A percentile compares a stretch with the other conserved stretches of the same genome.
These are phyloP conservation scores for Ennomos erosarius DNA, from an alignment of 2,888 invertebrate genomes.

Conservation along the genomic window DNA sequence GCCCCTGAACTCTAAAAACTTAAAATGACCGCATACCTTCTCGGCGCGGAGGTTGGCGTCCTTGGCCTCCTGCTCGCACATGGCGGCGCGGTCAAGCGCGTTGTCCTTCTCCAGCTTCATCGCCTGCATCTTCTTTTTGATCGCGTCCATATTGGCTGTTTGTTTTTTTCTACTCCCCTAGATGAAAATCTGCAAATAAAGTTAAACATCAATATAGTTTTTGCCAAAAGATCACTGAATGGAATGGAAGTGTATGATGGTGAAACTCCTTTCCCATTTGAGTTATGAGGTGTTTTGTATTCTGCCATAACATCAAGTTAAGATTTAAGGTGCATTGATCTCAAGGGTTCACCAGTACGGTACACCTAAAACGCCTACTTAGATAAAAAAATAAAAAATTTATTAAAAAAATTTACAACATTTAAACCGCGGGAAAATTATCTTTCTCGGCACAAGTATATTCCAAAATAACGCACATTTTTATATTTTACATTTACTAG, in stretches of 20 bases:
- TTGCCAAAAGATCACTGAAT: too few relatives aligned
- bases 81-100: slow-evolving; percentile 98
- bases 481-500: not conserved
- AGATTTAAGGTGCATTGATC: slow-evolving; percentile 65
- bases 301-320: too few relatives aligned
- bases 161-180: slow-evolving; percentile 75
- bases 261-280: too few relatives aligned
- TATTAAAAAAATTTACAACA: too few relatives aligned
- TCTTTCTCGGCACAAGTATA: too few relatives aligned
- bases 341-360: slow-evolving; percentile 35
- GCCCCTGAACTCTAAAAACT: too few relatives aligned
- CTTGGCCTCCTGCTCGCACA: slow-evolving; percentile 98
- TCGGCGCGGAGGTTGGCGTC: slow-evolving; percentile 95
- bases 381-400: too few relatives aligned
- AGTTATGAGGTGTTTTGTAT: too few relatives aligned
- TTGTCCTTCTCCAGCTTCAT: slow-evolving; percentile 99
- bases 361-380: not conserved
- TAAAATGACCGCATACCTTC: too few relatives aligned
- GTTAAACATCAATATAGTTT: too few relatives aligned
- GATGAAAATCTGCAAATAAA: slow-evolving; percentile 65
- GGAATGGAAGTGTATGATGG: too few relatives aligned
- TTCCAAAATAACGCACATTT: not conserved
- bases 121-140: slow-evolving; percentile 99
- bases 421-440: too few relatives aligned
- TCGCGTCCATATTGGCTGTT: slow-evolving; percentile 98